Base-by-base conservation (phyloP, 1,140 invertebrate species). In the Phymastichus coffea region DNA sequence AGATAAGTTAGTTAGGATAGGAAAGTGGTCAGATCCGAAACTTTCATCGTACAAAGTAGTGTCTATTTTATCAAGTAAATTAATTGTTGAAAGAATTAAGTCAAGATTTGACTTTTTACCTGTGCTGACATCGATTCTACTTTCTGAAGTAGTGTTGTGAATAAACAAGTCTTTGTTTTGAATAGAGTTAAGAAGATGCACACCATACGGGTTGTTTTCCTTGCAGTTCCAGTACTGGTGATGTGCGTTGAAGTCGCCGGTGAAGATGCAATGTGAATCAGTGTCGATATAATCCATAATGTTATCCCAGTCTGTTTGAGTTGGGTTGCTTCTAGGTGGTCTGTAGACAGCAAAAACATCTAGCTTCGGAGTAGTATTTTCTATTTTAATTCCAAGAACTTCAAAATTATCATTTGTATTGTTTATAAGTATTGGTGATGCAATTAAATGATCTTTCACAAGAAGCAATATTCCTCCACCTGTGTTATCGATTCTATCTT, bases 381-480 rank as follows among this genome's bases (percentile, higher is more conserved):
- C 46, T 26, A 57, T 53, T 28, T 37, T 33, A 15, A 63, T 22
- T 3, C 60, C 60, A 2, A 33, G 17, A 6, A 52, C 12, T 57
- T 63, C 54, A 1, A 53, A n/a, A 2, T 22, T 1, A 3, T 17
- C 3, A n/a, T 19, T 26, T 4, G 48, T 14, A 26, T 44, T n/a
- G 9, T 57, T 25, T 10, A 35, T 51, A 37, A 41, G 23, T n/a
- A n/a, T n/a, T n/a, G n/a, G n/a, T 12, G 22, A 56, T 2, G 47
- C 28, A 19, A 10, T n/a, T 8, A 63, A 4, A 26, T 49, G 30
- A 19, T 44, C 20, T n/a, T 46, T 25, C 9, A 59, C 23, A 1
- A 47, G 12, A 14, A 54, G 28, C 2, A 63, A 9, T 20, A 63
- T 58, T 15, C 61, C 61, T 14, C 56, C 49, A 28, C 49, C 56